Percentiles rank a stretch among this genome's conserved stretches.
phyloP scores from a whole-genome alignment of 35 echinoderm and acorn worm genomes.

The Eucidaris tribuloides region DNA sequence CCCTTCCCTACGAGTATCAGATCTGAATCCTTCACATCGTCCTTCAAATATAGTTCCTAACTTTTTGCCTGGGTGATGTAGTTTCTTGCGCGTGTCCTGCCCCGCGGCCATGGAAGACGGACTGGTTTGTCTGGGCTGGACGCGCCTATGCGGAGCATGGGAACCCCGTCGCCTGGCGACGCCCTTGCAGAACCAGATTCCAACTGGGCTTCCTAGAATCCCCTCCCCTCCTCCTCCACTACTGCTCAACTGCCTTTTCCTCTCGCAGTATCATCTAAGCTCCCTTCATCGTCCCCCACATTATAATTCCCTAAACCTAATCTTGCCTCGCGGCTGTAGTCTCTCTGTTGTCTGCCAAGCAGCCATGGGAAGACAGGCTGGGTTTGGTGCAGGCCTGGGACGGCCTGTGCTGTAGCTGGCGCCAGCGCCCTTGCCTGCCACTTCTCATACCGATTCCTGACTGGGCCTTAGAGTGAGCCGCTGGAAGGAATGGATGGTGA shows the following conservation, averaged over 20 bases:
- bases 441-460: not conserved
- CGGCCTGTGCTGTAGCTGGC: not conserved
- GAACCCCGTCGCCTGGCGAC: not conserved
- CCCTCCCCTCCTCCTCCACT: too few relatives aligned
- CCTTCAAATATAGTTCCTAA: slow-evolving; percentile 32
- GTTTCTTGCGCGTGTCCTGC: not conserved
- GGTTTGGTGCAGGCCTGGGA: slow-evolving; percentile 12
- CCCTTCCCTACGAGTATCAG: not conserved
- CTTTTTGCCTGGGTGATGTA: slow-evolving; percentile 6
- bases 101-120: slow-evolving; percentile 17
- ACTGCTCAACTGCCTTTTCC: too few relatives aligned
- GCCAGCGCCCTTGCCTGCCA: slow-evolving; percentile 8
- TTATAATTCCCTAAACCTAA: slow-evolving; percentile 37
- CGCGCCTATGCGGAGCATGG: not conserved
- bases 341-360: not conserved
- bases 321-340: not conserved
- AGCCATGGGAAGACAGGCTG: slow-evolving; percentile 4
- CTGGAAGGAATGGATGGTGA: not conserved
- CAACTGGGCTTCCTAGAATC: not conserved
- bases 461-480: not conserved
- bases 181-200: not conserved
- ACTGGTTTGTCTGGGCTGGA: not conserved
- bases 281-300: not conserved
- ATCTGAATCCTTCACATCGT: slow-evolving; percentile 12
- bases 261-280: slow-evolving; percentile 28